Evolutionary conservation across 2,797 vertebrate species (phyloP).

Genomic region (Takifugu ocellatus): DNA sequence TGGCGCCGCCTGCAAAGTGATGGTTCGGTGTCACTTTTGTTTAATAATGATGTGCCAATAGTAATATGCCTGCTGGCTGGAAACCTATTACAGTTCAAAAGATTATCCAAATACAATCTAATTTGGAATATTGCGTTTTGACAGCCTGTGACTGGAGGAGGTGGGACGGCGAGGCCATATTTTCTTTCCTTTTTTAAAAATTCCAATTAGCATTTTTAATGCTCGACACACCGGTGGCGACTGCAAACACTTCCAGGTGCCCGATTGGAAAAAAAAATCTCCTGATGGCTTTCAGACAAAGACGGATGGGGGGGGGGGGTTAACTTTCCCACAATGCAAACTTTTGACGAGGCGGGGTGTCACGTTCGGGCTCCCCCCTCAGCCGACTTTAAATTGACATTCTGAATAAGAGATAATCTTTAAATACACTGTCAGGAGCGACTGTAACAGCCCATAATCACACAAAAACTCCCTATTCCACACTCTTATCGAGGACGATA

Average conservation of each 20-base stretch:
- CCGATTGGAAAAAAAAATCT: conserved; percentile 62
- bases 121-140: conserved; percentile 85
- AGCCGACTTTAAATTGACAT: conserved; percentile 56
- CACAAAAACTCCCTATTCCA: conserved; percentile 20
- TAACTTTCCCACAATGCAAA: conserved; percentile 56
- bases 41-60: conserved; percentile 85
- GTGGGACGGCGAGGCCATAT: conserved; percentile 74
- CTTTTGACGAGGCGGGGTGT: conserved; percentile 58
- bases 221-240: conserved; percentile 74
- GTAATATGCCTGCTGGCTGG: conserved; percentile 80
- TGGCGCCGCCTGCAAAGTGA: conserved; percentile 80
- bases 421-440: conserved; percentile 29
- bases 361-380: conserved; percentile 33
- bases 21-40: conserved; percentile 84
- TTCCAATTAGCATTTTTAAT: conserved; percentile 82
- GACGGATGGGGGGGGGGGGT: conserved; percentile 7
- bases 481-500: conserved; percentile 46
- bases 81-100: conserved; percentile 84
- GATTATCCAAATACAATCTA: conserved; percentile 86
- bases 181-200: conserved; percentile 69
- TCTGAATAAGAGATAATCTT: conserved; percentile 40
- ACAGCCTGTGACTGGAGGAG: conserved; percentile 78
- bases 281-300: conserved; percentile 60
- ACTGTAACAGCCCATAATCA: conserved; percentile 20
- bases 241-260: conserved; percentile 69